Evolutionary conservation across 2,888 invertebrate species (phyloP).

Genomic region (Meganola albula): DNA sequence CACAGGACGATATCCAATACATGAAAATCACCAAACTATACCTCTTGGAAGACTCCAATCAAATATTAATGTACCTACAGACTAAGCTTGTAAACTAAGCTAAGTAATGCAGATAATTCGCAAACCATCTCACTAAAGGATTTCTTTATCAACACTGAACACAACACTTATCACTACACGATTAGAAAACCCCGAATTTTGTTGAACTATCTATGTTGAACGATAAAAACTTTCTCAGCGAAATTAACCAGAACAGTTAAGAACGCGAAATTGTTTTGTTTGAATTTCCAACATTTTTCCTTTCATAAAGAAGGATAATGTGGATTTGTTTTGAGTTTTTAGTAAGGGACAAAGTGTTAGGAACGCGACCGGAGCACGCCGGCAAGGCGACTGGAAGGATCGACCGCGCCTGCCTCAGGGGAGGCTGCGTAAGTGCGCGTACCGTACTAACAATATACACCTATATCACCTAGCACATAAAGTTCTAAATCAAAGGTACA

Average conservation of each 20-base stretch:
- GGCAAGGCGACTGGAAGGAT: slow-evolving; percentile 73
- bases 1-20: slow-evolving; percentile 72
- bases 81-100: slow-evolving; percentile 60
- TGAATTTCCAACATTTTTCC: slow-evolving; percentile 51
- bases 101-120: slow-evolving; percentile 41
- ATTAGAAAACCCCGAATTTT: too few species aligned
- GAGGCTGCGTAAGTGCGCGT: slow-evolving; percentile 71
- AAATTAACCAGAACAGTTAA: slow-evolving; percentile 65
- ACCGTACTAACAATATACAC: slow-evolving; percentile 27
- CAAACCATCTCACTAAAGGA: slow-evolving; percentile 26
- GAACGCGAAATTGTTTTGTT: slow-evolving; percentile 55
- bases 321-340: slow-evolving; percentile 49
- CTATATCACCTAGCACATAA: slow-evolving; percentile 31
- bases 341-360: slow-evolving; percentile 39
- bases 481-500: slow-evolving; percentile 33
- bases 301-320: slow-evolving; percentile 60
- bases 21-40: slow-evolving; percentile 60
- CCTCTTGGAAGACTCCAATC: slow-evolving; percentile 51
- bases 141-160: slow-evolving; percentile 25
- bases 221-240: slow-evolving; percentile 50
- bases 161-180: slow-evolving; percentile 31
- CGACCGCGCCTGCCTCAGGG: slow-evolving; percentile 71
- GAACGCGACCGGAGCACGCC: slow-evolving; percentile 66
- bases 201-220: too few species aligned
- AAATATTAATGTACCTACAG: slow-evolving; percentile 39